A percentile compares a stretch with the other conserved stretches of the same genome.
phyloP scores from a whole-genome alignment of 2,797 vertebrate species.

The Malurus splendens region DNA sequence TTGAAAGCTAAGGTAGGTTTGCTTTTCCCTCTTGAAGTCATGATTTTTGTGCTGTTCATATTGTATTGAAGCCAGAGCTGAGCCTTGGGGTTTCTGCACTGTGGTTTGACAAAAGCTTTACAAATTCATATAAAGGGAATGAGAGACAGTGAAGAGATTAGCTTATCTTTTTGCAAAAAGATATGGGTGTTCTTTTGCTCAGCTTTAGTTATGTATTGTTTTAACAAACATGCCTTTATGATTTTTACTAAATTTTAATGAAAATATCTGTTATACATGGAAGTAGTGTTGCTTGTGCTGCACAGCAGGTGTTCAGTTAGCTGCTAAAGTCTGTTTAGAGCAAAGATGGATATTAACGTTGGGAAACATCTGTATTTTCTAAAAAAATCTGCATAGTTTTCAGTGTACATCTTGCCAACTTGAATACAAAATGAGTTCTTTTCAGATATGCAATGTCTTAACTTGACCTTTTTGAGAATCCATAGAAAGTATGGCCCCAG shows the following conservation, averaged over 20 bases:
- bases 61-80: neutral
- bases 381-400: neutral
- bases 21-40: neutral
- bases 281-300: neutral
- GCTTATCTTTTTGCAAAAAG: neutral
- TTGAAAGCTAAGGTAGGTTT: conserved; percentile 78
- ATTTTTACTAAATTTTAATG: neutral
- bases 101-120: neutral
- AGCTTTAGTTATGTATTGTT: neutral
- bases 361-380: neutral
- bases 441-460: neutral
- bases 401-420: neutral
- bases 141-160: neutral
- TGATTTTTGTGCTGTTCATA: neutral
- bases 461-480: neutral
- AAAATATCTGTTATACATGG: neutral
- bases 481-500: neutral
- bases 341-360: neutral
- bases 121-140: neutral
- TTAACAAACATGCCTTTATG: neutral
- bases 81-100: neutral
- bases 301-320: neutral
- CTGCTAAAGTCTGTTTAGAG: neutral
- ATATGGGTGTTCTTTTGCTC: neutral
- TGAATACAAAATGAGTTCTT: neutral